Percentiles rank a stretch among this genome's conserved stretches.
phyloP scores from a whole-genome alignment of 2,113 vertebrate genomes.

The Salvelinus sp. region DNA sequence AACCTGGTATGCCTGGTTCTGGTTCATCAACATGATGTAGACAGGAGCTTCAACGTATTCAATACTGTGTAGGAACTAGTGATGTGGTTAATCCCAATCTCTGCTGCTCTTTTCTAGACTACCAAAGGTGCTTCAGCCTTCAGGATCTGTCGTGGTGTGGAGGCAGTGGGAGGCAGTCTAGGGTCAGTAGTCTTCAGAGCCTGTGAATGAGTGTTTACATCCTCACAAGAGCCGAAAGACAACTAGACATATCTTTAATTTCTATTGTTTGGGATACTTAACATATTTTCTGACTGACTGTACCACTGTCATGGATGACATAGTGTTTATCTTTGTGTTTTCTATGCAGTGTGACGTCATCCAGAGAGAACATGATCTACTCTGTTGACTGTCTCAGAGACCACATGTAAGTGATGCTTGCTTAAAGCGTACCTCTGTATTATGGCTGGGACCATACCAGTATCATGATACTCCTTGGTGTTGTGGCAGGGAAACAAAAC shows the following conservation, averaged over 20 bases:
- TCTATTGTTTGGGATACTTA: background rate
- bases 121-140: conserved; percentile 97
- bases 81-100: background rate
- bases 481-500: too few species aligned
- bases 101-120: conserved; percentile 73
- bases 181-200: conserved; percentile 75
- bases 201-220: background rate
- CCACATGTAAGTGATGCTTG: conserved; percentile 81
- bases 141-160: conserved; percentile 89
- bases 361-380: conserved; percentile 89
- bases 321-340: conserved; percentile 1
- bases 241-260: background rate
- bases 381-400: conserved; percentile 87
- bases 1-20: conserved; percentile 78
- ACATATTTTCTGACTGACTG: background rate
- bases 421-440: too few species aligned
- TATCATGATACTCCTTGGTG: too few species aligned
- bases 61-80: background rate
- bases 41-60: background rate
- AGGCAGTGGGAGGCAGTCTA: conserved; percentile 89
- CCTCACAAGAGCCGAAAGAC: background rate
- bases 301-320: background rate
- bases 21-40: background rate
- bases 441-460: too few species aligned
- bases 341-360: conserved; percentile 81